Percentiles rank a stretch among this genome's conserved stretches.
phyloP scores from a whole-genome alignment of 2,797 vertebrate species.

The Hydrophis major region DNA sequence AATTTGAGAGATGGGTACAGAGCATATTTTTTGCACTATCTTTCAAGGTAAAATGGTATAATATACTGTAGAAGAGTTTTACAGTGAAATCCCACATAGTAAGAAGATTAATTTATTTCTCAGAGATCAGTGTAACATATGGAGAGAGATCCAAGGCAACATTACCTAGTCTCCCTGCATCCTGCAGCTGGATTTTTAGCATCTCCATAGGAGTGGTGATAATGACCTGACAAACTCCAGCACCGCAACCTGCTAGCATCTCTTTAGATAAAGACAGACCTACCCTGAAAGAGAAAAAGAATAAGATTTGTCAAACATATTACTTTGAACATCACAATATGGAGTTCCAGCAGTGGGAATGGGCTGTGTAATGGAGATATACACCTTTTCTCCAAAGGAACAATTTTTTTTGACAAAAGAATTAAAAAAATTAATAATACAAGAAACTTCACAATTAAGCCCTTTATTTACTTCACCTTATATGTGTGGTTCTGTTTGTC shows the following conservation, averaged over 20 bases:
- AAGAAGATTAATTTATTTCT: background rate
- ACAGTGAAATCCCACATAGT: background rate
- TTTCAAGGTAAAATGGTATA: background rate
- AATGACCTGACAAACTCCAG: slow-evolving; percentile 84
- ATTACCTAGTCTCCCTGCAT: slow-evolving; percentile 83
- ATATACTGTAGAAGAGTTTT: background rate
- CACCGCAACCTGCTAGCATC: slow-evolving; percentile 88
- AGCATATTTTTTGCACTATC: background rate
- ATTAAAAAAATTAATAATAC: background rate
- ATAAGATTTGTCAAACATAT: background rate
- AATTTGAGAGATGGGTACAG: background rate
- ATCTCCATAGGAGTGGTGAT: slow-evolving; percentile 91
- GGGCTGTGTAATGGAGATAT: background rate
- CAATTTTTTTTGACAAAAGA: background rate
- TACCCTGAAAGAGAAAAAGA: slow-evolving; percentile 31
- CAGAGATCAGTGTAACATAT: background rate
- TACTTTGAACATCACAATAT: background rate
- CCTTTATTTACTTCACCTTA: background rate
- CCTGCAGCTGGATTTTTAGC: slow-evolving; percentile 92
- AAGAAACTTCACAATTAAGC: background rate
- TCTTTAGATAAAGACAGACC: slow-evolving; percentile 76
- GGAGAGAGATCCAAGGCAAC: background rate
- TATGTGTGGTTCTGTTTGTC: background rate
- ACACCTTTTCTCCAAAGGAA: background rate
- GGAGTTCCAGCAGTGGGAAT: background rate